Percentiles rank a stretch among this genome's conserved stretches.
phyloP scores from a whole-genome alignment of 2,888 invertebrate species.

The Mesoligia furuncula region DNA sequence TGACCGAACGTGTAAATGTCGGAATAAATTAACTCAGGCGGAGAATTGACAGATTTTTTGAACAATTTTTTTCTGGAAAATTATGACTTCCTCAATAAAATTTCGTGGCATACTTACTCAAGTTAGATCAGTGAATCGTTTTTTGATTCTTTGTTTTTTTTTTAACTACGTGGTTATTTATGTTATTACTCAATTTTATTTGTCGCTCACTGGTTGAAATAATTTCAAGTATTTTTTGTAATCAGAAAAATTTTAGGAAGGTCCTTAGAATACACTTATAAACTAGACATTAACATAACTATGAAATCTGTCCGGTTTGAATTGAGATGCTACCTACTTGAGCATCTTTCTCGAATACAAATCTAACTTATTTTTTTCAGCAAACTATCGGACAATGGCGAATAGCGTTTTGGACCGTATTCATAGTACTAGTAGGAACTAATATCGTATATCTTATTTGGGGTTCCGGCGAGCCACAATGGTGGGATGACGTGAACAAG shows the following conservation, averaged over 20 bases:
- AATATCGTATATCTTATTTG: conserved; percentile 93
- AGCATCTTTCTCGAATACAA: background rate
- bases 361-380: conserved; percentile 79
- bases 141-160: background rate
- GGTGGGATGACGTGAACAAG: conserved; percentile 93
- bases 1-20: conserved; percentile 33
- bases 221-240: background rate
- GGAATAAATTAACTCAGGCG: conserved; percentile 53
- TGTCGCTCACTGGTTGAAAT: too few relatives aligned
- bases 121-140: conserved; percentile 20
- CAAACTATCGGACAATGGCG: conserved; percentile 93
- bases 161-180: background rate
- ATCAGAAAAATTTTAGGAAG: background rate
- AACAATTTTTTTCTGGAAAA: conserved; percentile 39
- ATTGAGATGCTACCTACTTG: background rate
- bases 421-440: conserved; percentile 92
- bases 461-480: conserved; percentile 94
- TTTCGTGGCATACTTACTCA: conserved; percentile 1
- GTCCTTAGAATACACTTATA: background rate
- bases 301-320: too few relatives aligned
- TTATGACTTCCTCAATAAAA: conserved; percentile 35
- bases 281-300: background rate
- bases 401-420: conserved; percentile 94
- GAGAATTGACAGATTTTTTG: conserved; percentile 29
- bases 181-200: conserved; percentile 23